Evolutionary conservation across 2,888 invertebrate species (phyloP), one percentile per base, ranked within the genome.

Genomic region (Aphodius granarius): DNA sequence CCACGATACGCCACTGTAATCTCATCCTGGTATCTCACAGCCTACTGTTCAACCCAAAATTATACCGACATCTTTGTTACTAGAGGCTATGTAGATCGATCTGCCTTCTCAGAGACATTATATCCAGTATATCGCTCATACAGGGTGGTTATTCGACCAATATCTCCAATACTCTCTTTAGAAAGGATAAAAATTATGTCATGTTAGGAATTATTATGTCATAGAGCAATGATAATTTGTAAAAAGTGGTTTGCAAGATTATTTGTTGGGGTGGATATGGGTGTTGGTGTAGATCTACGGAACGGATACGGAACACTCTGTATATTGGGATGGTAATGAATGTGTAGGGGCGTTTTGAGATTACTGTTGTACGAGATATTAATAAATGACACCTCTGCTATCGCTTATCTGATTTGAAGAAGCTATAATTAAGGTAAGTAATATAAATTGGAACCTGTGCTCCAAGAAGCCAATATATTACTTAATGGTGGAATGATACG

Each of bases 381-480:
- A 68, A 68, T 68, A 68, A 68, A 68, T 68, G 68, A 68, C 68
- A 68, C 68, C 68, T 68, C 20, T 22, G 22, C 68, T 68, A 68
- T 68, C 68, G 19, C 68, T 68, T 68, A 68, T 68, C 68, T 20
- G 68, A 20, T 68, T 68, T 22, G 13, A 16, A 13, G 22, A 68
- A 22, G 20, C n/a, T 68, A 16, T 68, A 68, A 68, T 68, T 68
- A 68, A 22, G 21, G 68, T 68, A 68, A 68, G 68, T 68, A 68
- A 68, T 68, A 68, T 68, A 68, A 68, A 68, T 68, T 68, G 68
- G 43, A 43, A 0, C 43, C 43, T 43, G 43, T 43, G 13, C 43
- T 43, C 43, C 43, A 43, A 43, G 43, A 43, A 43, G 43, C 43
- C 43, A 43, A 43, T 43, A 43, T 13, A 43, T 43, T 43, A 43